A percentile compares a stretch with the other conserved stretches of the same genome.
Conservation (phyloP, 1,140 invertebrate species). For the Panulirus ornatus region DNA sequence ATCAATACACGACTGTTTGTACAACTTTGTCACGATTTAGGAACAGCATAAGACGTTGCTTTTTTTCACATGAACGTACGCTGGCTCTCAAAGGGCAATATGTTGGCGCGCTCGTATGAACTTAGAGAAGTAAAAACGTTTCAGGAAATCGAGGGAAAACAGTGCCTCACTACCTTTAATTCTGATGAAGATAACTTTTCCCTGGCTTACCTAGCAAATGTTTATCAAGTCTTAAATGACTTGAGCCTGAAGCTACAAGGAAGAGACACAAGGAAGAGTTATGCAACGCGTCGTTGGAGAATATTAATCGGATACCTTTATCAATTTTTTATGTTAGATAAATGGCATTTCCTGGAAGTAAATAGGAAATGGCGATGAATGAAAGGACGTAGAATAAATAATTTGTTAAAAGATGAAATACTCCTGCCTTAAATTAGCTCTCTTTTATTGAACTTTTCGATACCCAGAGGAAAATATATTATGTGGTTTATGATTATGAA, state of each 20-base stretch:
- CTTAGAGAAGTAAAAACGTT: slow-evolving; percentile 11
- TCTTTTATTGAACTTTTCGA: too few species aligned
- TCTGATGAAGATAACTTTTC: slow-evolving; percentile 38
- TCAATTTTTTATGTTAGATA: too few species aligned
- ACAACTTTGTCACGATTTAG: slow-evolving; percentile 11
- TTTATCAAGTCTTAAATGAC: slow-evolving; percentile 45
- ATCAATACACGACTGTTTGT: slow-evolving; percentile 2
- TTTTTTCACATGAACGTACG: slow-evolving; percentile 25
- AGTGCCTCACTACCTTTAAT: slow-evolving; percentile 31
- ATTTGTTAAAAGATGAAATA: too few species aligned
- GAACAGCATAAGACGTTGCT: neutral
- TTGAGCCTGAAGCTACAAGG: slow-evolving; percentile 37
- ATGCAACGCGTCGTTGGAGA: too few species aligned
- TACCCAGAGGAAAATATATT: too few species aligned
- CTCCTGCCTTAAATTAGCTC: too few species aligned
- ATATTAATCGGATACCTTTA: too few species aligned
- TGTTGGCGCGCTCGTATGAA: neutral
- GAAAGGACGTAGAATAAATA: too few species aligned
- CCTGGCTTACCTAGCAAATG: slow-evolving; percentile 49
- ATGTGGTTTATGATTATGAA: too few species aligned
- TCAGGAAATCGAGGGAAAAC: slow-evolving; percentile 25
- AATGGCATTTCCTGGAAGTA: too few species aligned
- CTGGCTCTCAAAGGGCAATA: slow-evolving; percentile 18
- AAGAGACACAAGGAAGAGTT: slow-evolving; percentile 30
- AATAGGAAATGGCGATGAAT: too few species aligned